A percentile compares a stretch with the other conserved stretches of the same genome.
phyloP scores from a whole-genome alignment of 1,140 invertebrate species.

The Pseudomyrmex concolor region DNA sequence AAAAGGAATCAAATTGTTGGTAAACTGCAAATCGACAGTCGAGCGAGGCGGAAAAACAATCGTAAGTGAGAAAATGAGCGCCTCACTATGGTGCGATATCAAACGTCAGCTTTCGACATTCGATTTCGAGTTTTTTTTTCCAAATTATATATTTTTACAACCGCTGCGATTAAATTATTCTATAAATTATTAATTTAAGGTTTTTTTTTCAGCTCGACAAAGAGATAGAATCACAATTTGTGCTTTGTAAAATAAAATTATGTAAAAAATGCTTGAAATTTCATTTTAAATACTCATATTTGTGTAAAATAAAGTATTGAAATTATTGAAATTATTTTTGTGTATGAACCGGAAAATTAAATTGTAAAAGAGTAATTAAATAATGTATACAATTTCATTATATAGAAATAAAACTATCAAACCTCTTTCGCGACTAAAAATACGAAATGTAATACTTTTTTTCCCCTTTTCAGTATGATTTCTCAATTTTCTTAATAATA shows the following conservation, averaged over 20 bases:
- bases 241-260: slow-evolving; percentile 13
- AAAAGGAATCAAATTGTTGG: slow-evolving; percentile 59
- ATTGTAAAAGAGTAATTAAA: neutral
- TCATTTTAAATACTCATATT: neutral
- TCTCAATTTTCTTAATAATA: neutral
- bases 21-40: slow-evolving; percentile 52
- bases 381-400: no score
- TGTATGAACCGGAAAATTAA: neutral
- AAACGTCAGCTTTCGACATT: neutral
- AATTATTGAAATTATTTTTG: slow-evolving; percentile 30
- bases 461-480: neutral
- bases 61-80: neutral
- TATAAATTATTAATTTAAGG: slow-evolving; percentile 14
- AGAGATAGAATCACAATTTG: neutral
- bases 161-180: neutral
- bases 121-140: neutral
- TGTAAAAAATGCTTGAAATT: neutral
- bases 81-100: no score
- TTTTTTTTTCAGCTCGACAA: neutral
- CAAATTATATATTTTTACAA: neutral
- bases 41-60: slow-evolving; percentile 31
- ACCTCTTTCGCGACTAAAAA: no score
- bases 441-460: no score
- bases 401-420: no score
- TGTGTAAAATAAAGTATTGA: slow-evolving; percentile 20